Conservation (phyloP, 2,797 vertebrate genomes). For the Otolemur crassicaudatus region DNA sequence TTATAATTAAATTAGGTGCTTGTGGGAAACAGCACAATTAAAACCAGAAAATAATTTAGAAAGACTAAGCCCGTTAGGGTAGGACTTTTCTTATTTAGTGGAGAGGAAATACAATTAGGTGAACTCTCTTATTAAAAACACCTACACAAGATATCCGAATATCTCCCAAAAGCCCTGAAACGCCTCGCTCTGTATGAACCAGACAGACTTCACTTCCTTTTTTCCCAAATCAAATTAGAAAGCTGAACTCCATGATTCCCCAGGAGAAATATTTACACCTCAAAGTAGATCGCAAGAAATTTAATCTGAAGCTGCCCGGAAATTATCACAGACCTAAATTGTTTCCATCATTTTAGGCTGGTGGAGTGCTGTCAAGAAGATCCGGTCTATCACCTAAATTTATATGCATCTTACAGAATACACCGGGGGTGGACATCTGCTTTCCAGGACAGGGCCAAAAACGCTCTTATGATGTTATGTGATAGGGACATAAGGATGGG, state of each 20-base stretch:
- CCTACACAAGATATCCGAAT: constrained; percentile 83
- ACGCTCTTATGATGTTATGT: neutral
- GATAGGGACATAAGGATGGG: accelerated
- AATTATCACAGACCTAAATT: constrained; percentile 75
- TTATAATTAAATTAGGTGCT: constrained; percentile 76
- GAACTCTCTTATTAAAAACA: constrained; percentile 86
- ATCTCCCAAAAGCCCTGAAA: constrained; percentile 76
- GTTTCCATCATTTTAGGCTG: constrained; percentile 78
- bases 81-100: constrained; percentile 82
- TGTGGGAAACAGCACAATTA: constrained; percentile 80
- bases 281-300: constrained; percentile 78
- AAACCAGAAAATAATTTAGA: constrained; percentile 81
- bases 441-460: neutral
- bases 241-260: constrained; percentile 82
- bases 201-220: constrained; percentile 78
- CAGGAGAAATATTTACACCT: constrained; percentile 84
- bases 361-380: constrained; percentile 33
- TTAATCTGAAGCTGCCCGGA: constrained; percentile 81
- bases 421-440: neutral
- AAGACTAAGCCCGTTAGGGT: constrained; percentile 80
- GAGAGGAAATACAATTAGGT: constrained; percentile 87
- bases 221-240: constrained; percentile 85
- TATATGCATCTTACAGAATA: neutral
- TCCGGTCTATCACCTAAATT: neutral
- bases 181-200: constrained; percentile 62